phyloP scores from a whole-genome alignment of 53 echinoderm and acorn worm genomes.

The Zoroaster sp. region DNA sequence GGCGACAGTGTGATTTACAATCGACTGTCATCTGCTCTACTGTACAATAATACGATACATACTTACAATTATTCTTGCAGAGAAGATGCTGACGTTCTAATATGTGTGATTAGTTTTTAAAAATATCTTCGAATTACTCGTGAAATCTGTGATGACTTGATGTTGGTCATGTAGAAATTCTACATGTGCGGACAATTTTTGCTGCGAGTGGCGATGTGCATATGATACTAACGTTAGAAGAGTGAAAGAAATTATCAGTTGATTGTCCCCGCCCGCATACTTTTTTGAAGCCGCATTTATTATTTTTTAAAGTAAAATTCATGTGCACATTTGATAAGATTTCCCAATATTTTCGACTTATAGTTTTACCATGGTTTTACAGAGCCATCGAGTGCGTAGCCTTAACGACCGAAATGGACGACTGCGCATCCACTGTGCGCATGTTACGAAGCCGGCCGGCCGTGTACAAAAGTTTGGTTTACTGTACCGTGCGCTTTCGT shows the following conservation, averaged over 20 bases:
- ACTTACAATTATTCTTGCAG: background rate
- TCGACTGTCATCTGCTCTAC: background rate
- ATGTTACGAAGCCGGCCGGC: background rate
- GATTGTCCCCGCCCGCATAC: no score
- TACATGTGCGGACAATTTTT: no score
- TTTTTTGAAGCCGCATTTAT: no score
- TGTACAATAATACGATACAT: conserved; percentile 4
- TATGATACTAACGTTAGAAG: no score
- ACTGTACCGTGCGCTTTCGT: no score
- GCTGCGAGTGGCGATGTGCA: no score
- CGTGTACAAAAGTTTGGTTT: background rate
- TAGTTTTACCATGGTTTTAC: no score
- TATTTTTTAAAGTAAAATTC: no score
- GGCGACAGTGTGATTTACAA: background rate
- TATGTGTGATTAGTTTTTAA: background rate
- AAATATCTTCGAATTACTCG: background rate
- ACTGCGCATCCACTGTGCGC: background rate
- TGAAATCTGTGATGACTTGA: background rate
- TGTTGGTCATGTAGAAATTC: background rate
- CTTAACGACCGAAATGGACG: background rate
- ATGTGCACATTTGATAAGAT: no score
- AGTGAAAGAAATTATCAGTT: no score
- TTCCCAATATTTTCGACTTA: no score
- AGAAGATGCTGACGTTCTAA: background rate
- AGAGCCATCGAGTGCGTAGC: no score